Base-by-base conservation (phyloP, 2,888 invertebrate species). In the Conchocele bisecta region DNA sequence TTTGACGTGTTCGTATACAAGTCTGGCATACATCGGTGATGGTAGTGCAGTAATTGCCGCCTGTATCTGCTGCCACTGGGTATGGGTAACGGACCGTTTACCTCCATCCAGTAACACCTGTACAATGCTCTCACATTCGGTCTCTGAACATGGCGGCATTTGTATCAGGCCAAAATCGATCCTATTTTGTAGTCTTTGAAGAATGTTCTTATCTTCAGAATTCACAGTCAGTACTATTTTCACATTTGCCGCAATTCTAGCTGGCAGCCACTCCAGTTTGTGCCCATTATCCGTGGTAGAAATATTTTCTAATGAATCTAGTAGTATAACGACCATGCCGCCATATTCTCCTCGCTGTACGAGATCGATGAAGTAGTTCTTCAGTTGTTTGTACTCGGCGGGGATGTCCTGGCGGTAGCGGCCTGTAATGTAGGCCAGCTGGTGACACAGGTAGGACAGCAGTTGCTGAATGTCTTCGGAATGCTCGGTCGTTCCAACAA, bases 251-350 rank as follows among this genome's bases (percentile, higher is more conserved):
- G 88, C 86, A 13, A 88, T 63, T 31, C 81, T 63, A 11, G 81
- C 72, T 6, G 88, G 88, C 9, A 89, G 57, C 89, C 89, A 89
- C 71, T 84, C 83, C 13, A 89, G 67, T 41, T 83, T 86, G 46
- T 83, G 84, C 17, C 85, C 89, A 44, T 76, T 76, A 59, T 84
- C 79, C 24, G 51, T 73, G 1, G 75, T 35, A 3, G 85, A 85
- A 24, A 89, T 53, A 28, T 82, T 75, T 44, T 89, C 86, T 6
- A 89, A 58, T 1, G 84, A 81, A 66, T 89, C 89, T 13, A 89
- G 66, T 6, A 88, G 53, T 22, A 89, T 78, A 15, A 87, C 80
- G 3, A 88, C 44, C 57, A 85, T 84, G 5, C 85, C 84, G 0
- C 82, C 79, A 57, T 81, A 83, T 44, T 84, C 83, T 4, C 85